A percentile compares a stretch with the other conserved stretches of the same genome.
phyloP scores from a whole-genome alignment of 2,797 vertebrate genomes.

The Myoxocephalus aenaeus region DNA sequence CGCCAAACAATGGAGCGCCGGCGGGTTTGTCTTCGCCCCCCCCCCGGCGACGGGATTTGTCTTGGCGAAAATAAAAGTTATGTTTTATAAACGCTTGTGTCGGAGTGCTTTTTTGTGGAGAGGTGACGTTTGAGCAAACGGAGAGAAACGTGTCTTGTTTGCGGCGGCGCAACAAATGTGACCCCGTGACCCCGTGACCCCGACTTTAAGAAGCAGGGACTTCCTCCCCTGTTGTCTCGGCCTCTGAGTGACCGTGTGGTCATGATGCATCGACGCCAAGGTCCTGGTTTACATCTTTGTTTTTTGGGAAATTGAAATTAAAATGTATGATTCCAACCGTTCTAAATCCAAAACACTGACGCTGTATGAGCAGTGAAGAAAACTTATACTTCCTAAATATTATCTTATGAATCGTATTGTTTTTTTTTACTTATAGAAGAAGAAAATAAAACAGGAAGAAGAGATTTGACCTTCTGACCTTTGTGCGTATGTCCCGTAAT shows the following conservation, averaged over 20 bases:
- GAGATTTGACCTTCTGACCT: slow-evolving; percentile 43
- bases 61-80: slow-evolving; percentile 55
- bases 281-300: slow-evolving; percentile 52
- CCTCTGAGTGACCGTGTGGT: slow-evolving; percentile 55
- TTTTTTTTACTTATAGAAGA: not conserved
- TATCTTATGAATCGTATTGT: not conserved
- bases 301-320: slow-evolving; percentile 24
- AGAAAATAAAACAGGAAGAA: not conserved
- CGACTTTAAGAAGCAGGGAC: slow-evolving; percentile 30
- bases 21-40: slow-evolving; percentile 32
- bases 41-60: slow-evolving; percentile 17
- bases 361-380: not conserved
- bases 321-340: not conserved
- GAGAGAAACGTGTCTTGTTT: slow-evolving; percentile 58
- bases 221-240: slow-evolving; percentile 61
- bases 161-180: slow-evolving; percentile 60
- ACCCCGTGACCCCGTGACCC: slow-evolving; percentile 67
- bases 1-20: slow-evolving; percentile 24
- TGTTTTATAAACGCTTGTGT: slow-evolving; percentile 18
- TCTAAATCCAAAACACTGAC: not conserved
- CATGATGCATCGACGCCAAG: slow-evolving; percentile 41
- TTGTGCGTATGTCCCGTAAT: slow-evolving; percentile 22
- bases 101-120: not conserved
- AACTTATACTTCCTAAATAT: not conserved
- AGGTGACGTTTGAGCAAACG: slow-evolving; percentile 19